phyloP scores from a whole-genome alignment of 1,140 invertebrate species.

The Drosophila sp. region DNA sequence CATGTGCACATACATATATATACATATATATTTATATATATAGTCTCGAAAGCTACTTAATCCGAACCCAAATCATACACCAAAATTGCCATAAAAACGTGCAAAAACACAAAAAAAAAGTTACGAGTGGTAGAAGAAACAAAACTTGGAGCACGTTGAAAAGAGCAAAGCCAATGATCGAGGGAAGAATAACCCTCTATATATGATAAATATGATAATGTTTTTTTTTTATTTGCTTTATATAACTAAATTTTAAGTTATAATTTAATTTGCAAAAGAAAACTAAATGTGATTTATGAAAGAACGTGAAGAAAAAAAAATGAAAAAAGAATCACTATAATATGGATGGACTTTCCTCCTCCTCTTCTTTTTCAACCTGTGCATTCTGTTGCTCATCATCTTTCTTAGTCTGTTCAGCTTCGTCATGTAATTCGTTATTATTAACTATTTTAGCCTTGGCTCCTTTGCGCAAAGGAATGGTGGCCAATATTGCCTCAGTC shows the following conservation, averaged over 20 bases:
- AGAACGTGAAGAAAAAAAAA: slow-evolving; percentile 42
- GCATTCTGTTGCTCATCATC: not conserved
- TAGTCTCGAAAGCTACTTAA: slow-evolving; percentile 65
- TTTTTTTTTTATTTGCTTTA: slow-evolving; percentile 15
- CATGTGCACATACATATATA: slow-evolving; percentile 30
- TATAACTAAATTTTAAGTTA: slow-evolving; percentile 53
- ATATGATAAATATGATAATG: slow-evolving; percentile 14
- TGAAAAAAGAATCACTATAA: slow-evolving; percentile 43
- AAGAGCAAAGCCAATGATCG: not conserved
- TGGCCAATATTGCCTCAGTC: slow-evolving; percentile 92
- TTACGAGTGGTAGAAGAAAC: slow-evolving; percentile 1
- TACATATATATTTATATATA: slow-evolving; percentile 38
- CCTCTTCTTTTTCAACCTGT: slow-evolving; percentile 5
- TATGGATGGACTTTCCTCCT: slow-evolving; percentile 30
- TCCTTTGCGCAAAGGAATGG: slow-evolving; percentile 91
- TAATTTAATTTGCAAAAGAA: slow-evolving; percentile 61
- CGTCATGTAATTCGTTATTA: slow-evolving; percentile 21
- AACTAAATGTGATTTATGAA: slow-evolving; percentile 58
- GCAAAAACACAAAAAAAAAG: slow-evolving; percentile 18
- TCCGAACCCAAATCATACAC: slow-evolving; percentile 48
- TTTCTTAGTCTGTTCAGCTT: not conserved
- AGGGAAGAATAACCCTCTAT: not conserved
- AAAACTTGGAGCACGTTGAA: slow-evolving; percentile 7
- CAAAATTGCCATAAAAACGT: slow-evolving; percentile 28
- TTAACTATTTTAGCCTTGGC: slow-evolving; percentile 83